phyloP scores from a whole-genome alignment of 2,888 invertebrate species.

The Drosophila pegasa region DNA sequence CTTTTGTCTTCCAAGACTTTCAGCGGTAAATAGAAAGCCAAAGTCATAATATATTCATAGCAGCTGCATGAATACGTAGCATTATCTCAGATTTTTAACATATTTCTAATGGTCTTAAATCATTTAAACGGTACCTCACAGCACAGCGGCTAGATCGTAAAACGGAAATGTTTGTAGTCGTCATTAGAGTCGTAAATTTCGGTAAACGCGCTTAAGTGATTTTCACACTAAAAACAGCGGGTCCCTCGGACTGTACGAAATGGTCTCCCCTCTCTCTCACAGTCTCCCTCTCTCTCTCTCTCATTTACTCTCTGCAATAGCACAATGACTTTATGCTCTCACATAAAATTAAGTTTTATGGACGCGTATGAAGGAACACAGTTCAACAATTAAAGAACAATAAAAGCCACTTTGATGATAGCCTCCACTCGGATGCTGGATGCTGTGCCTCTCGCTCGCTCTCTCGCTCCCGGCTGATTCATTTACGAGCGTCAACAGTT shows the following conservation, averaged over 20 bases:
- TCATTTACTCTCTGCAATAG: slow-evolving; percentile 4
- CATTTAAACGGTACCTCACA: slow-evolving; percentile 47
- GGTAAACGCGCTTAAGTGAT: slow-evolving; percentile 76
- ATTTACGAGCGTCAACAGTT: slow-evolving; percentile 61
- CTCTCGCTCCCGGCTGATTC: neutral
- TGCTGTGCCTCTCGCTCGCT: neutral
- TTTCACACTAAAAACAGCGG: slow-evolving; percentile 76
- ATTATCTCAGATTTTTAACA: slow-evolving; percentile 8
- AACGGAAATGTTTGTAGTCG: slow-evolving; percentile 56
- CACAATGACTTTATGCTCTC: slow-evolving; percentile 39
- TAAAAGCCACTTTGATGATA: slow-evolving; percentile 74
- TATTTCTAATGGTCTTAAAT: slow-evolving; percentile 52
- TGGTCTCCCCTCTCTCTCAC: neutral
- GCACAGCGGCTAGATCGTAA: slow-evolving; percentile 53
- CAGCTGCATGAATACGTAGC: neutral
- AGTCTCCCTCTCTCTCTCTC: neutral
- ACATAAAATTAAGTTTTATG: slow-evolving; percentile 73
- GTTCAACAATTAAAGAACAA: slow-evolving; percentile 80
- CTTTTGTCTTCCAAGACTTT: no score
- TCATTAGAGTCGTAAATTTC: slow-evolving; percentile 69
- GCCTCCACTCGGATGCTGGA: slow-evolving; percentile 17
- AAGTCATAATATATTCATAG: neutral
- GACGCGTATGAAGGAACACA: slow-evolving; percentile 63
- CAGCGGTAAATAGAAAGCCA: neutral
- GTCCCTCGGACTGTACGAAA: slow-evolving; percentile 54